Base-by-base conservation (phyloP, 1,140 invertebrate species). In the Eriosoma lanigerum region DNA sequence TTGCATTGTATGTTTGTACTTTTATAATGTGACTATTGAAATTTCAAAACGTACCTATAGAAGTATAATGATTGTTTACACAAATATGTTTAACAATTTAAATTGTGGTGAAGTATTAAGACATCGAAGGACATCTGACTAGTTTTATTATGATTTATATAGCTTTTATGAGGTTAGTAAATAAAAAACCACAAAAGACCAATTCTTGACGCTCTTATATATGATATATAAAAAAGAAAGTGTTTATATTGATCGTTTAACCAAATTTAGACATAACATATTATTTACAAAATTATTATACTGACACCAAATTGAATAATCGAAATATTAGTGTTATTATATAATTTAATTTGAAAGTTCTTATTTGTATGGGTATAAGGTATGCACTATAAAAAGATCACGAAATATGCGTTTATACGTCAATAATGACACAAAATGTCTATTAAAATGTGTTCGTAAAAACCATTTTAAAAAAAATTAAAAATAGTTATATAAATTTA, bases 181-280 rank as follows among this genome's bases (percentile, higher is more conserved):
- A 56, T 56, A 56, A 24, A 17, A n/a, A 62, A n/a, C 29, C 60
- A 64, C 62, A 38, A 38, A 38, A 64, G 32, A 64, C 62, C 32
- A 32, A 38, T 64, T 38, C 1, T 32, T 26, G 9, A 64, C 19
- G 10, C 17, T n/a, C 5, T 5, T 8, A 21, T 13, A 5, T 6
- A 58, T 60, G 0, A 12, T 10, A 44, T 1, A 38, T n/a, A 44
- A 62, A 62, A 9, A 64, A 3, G 32, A 64, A 64, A n/a, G 32
- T 64, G 26, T 64, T 62, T 19, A 24, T 64, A 8, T 13, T 60
- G 13, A 60, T 17, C 1, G 21, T 26, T 60, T 60, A 6, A 29
- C 24, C 6, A 60, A 26, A 29, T 60, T 15, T 60, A 13, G 13
- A 24, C 1, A 60, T 24, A 24, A 29, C 12, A 29, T 17, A 60